Evolutionary conservation across 2,797 vertebrate species (phyloP).

Genomic region (Prionace glauca): DNA sequence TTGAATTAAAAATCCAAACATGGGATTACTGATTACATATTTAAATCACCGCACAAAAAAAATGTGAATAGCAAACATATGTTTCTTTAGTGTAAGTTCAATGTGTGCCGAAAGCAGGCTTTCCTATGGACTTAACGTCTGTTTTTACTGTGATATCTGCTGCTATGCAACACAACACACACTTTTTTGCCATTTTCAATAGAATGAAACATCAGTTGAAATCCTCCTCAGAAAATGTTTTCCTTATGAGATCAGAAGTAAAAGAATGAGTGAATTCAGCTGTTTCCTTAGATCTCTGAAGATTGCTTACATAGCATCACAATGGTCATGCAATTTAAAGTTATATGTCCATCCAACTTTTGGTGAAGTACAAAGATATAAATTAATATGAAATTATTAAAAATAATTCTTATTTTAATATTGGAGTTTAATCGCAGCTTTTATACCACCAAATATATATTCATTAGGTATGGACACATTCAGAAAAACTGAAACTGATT

Average conservation of each 20-base stretch:
- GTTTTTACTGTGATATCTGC: not conserved
- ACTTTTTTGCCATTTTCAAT: slow-evolving; percentile 7
- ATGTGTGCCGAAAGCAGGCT: not conserved
- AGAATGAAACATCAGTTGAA: not conserved
- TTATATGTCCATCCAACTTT: not conserved
- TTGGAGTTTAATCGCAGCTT: not conserved
- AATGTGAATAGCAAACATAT: no score
- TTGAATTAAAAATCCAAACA: not conserved
- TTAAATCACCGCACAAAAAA: not conserved
- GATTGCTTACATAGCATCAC: not conserved
- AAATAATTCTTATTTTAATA: not conserved
- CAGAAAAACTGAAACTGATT: not conserved
- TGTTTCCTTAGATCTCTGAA: not conserved
- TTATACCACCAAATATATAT: not conserved
- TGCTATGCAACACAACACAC: slow-evolving; percentile 11
- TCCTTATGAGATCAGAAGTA: slow-evolving; percentile 26
- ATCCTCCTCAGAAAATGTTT: not conserved
- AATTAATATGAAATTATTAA: not conserved
- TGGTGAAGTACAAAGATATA: not conserved
- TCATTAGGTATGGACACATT: not conserved
- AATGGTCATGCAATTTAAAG: not conserved
- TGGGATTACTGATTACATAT: not conserved
- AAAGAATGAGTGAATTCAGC: slow-evolving; percentile 29
- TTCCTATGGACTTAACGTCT: not conserved
- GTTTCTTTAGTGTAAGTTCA: not conserved